Evolutionary conservation across 2,888 invertebrate genomes (phyloP).

Genomic region (Octonoba sinensis): DNA sequence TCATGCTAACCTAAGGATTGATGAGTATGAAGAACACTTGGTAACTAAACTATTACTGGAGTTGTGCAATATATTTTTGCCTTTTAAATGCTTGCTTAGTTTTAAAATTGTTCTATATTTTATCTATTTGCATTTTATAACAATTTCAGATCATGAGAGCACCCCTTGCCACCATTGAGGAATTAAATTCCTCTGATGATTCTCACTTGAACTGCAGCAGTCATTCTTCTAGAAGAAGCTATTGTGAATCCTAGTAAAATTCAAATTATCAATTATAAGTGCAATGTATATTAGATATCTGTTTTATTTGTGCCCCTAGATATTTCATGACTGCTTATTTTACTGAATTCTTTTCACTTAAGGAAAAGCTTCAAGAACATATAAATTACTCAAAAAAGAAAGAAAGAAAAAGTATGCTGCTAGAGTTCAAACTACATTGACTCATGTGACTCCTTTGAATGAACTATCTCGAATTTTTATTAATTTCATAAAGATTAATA

Average conservation of each 20-base stretch:
- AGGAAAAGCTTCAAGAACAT: no score
- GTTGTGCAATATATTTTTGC: background rate
- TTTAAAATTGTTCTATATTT: background rate
- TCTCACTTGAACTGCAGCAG: conserved; percentile 35
- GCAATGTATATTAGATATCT: background rate
- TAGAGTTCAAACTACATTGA: no score
- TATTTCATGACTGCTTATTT: background rate
- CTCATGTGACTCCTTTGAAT: no score
- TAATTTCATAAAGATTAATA: no score
- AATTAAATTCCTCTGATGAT: conserved; percentile 52
- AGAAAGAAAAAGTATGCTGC: no score
- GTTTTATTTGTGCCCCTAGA: conserved; percentile 18
- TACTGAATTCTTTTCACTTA: no score
- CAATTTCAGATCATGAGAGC: conserved; percentile 28
- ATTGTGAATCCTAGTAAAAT: conserved; percentile 18
- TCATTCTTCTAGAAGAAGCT: conserved; percentile 25
- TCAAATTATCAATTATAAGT: no score
- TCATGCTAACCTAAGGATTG: background rate
- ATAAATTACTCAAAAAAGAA: no score
- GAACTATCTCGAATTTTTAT: no score
- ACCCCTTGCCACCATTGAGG: conserved; percentile 53
- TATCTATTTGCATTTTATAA: no score
- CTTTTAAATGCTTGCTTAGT: background rate
- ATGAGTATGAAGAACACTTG: background rate
- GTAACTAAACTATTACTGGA: background rate